These are phyloP conservation scores for Zaprionus obscuricornis DNA, from an alignment of 2,888 invertebrate genomes.

Conservation along the genomic window DNA sequence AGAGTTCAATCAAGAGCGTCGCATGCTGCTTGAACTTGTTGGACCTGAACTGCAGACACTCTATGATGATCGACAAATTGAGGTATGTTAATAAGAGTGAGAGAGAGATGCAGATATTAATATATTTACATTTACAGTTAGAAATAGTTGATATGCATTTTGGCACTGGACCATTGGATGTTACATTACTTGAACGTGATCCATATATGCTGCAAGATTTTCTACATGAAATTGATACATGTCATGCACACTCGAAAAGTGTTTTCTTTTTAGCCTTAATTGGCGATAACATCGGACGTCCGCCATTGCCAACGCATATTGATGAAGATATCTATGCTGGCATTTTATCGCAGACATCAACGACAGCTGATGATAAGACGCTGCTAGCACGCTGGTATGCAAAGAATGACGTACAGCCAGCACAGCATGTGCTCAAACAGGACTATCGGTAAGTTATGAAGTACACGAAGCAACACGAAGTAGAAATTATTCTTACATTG, in stretches of 20 bases:
- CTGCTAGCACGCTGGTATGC: slow-evolving; percentile 83
- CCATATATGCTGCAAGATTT: slow-evolving; percentile 87
- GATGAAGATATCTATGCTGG: slow-evolving; percentile 82
- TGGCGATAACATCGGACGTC: slow-evolving; percentile 84
- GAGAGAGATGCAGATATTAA: slow-evolving; percentile 39
- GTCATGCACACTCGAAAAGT: slow-evolving; percentile 89
- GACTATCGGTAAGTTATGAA: slow-evolving; percentile 82
- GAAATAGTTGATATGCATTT: slow-evolving; percentile 93
- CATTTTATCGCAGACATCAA: slow-evolving; percentile 78
- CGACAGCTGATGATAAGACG: slow-evolving; percentile 52
- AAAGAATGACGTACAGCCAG: slow-evolving; percentile 52
- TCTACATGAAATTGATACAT: slow-evolving; percentile 89
- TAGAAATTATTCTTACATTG: slow-evolving; percentile 7
- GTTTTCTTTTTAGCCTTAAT: slow-evolving; percentile 88
- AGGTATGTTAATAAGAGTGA: slow-evolving; percentile 85
- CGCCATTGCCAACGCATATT: slow-evolving; percentile 83
- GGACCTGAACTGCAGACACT: slow-evolving; percentile 91
- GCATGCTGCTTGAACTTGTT: slow-evolving; percentile 89
- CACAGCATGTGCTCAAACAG: slow-evolving; percentile 73
- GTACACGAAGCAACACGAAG: background rate
- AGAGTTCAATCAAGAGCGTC: slow-evolving; percentile 90
- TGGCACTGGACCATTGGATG: slow-evolving; percentile 87
- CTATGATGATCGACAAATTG: slow-evolving; percentile 91
- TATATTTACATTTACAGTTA: slow-evolving; percentile 84
- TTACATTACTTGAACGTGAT: slow-evolving; percentile 84